phyloP scores from a whole-genome alignment of 2,113 vertebrate genomes.

The Prochilodus magdalenae region DNA sequence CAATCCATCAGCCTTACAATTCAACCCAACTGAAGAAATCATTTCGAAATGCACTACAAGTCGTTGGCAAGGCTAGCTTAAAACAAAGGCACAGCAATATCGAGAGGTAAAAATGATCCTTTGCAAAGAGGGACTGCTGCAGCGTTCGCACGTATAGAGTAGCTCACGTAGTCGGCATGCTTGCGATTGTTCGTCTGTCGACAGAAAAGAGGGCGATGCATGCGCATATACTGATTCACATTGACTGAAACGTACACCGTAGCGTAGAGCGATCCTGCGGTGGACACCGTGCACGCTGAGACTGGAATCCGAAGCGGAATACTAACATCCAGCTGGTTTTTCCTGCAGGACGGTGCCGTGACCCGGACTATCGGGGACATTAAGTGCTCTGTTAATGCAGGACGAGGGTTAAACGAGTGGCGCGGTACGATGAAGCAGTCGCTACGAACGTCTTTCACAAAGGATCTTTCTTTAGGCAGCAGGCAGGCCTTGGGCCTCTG shows the following conservation, averaged over 20 bases:
- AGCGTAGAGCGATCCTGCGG: not conserved
- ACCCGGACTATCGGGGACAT: constrained; percentile 58
- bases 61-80: constrained; percentile 84
- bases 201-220: constrained; percentile 50
- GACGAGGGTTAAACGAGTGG: constrained; percentile 49
- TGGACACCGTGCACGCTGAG: not conserved
- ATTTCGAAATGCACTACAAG: constrained; percentile 66
- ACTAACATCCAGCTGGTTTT: not conserved
- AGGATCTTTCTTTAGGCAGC: constrained; percentile 75
- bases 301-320: not conserved
- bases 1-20: constrained; percentile 69
- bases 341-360: constrained; percentile 58
- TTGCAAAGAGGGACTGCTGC: constrained; percentile 76
- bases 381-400: constrained; percentile 60
- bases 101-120: constrained; percentile 79
- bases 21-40: constrained; percentile 63
- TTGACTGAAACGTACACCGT: constrained; percentile 2
- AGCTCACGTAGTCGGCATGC: constrained; percentile 68
- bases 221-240: constrained; percentile 32
- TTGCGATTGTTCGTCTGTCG: constrained; percentile 53
- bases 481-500: constrained; percentile 56
- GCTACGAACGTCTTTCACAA: constrained; percentile 68
- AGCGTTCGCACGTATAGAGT: constrained; percentile 64
- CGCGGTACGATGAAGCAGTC: constrained; percentile 57
- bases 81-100: constrained; percentile 86